Evolutionary conservation across 2,888 invertebrate genomes (phyloP).

Genomic region (Andrena trimmerana): DNA sequence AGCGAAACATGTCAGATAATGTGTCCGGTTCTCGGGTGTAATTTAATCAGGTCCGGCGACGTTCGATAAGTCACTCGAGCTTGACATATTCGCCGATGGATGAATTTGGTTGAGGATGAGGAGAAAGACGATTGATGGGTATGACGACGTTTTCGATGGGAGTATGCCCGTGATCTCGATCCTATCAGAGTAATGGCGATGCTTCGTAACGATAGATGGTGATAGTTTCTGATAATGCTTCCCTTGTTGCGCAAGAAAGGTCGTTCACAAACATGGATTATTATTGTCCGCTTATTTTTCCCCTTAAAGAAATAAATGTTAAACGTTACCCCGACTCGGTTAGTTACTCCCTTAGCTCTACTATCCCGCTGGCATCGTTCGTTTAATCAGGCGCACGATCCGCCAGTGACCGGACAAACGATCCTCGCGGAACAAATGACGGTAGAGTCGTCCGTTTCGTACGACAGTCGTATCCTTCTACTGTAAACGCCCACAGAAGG

Average conservation of each 20-base stretch:
- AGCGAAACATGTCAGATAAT: conserved; percentile 19
- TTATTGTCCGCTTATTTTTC: conserved; percentile 66
- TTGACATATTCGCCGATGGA: background rate
- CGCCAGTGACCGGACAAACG: conserved; percentile 27
- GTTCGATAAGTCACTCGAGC: background rate
- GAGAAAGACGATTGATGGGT: conserved; percentile 8
- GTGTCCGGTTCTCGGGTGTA: conserved; percentile 10
- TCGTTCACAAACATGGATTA: conserved; percentile 35
- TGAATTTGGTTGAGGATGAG: background rate
- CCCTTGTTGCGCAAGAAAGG: conserved; percentile 17
- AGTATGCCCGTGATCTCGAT: conserved; percentile 46
- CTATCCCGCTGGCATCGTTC: conserved; percentile 34
- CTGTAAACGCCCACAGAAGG: conserved; percentile 1
- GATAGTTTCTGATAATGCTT: conserved; percentile 22
- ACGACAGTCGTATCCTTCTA: background rate
- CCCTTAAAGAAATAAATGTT: conserved; percentile 41
- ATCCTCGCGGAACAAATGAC: conserved; percentile 6
- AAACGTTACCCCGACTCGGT: conserved; percentile 33
- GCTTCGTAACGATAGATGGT: conserved; percentile 33
- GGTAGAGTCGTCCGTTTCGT: background rate
- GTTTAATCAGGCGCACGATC: conserved; percentile 36
- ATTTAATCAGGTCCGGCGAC: conserved; percentile 27
- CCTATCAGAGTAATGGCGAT: conserved; percentile 42
- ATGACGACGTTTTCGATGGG: conserved; percentile 36
- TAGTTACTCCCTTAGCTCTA: conserved; percentile 57